Evolutionary conservation across 30 jellyfish, hydroid and myxozoan genomes (phyloP).

Genomic region (Aurelia coerulea): DNA sequence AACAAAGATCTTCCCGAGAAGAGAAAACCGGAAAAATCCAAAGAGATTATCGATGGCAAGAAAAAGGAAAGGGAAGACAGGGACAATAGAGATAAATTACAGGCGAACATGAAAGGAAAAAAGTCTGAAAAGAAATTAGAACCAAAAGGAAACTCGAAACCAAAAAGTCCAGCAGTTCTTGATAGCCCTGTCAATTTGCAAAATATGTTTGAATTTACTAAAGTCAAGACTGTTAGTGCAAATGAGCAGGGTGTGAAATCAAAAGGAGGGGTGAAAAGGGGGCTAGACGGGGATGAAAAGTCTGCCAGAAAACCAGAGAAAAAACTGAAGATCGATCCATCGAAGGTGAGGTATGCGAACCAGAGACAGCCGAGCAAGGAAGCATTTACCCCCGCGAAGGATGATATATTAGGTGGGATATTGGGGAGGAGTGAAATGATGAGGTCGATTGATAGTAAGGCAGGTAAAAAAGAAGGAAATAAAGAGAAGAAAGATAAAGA

Average conservation of each 20-base stretch:
- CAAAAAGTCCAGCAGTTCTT: background rate
- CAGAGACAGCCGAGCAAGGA: conserved; percentile 43
- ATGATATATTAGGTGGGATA: conserved; percentile 63
- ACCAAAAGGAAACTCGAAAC: background rate
- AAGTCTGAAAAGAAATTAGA: background rate
- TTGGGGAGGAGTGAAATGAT: conserved; percentile 53
- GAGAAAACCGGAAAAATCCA: background rate
- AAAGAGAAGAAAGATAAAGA: conserved; percentile 2
- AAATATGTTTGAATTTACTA: conserved; percentile 40
- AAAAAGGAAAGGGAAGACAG: background rate
- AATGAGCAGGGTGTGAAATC: conserved; percentile 4
- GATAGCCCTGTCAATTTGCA: background rate
- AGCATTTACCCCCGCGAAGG: conserved; percentile 36
- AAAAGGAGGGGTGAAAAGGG: background rate
- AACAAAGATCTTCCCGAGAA: background rate
- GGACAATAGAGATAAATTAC: background rate
- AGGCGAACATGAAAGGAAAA: no score
- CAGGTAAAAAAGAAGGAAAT: background rate
- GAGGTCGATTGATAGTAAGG: conserved; percentile 33
- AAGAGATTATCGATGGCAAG: background rate
- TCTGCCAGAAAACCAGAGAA: background rate
- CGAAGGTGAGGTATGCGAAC: conserved; percentile 29
- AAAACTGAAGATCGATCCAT: conserved; percentile 9
- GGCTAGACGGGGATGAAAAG: background rate
- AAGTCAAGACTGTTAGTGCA: background rate